phyloP scores from a whole-genome alignment of 2,888 invertebrate species.

The Lepidochitona cinerea region DNA sequence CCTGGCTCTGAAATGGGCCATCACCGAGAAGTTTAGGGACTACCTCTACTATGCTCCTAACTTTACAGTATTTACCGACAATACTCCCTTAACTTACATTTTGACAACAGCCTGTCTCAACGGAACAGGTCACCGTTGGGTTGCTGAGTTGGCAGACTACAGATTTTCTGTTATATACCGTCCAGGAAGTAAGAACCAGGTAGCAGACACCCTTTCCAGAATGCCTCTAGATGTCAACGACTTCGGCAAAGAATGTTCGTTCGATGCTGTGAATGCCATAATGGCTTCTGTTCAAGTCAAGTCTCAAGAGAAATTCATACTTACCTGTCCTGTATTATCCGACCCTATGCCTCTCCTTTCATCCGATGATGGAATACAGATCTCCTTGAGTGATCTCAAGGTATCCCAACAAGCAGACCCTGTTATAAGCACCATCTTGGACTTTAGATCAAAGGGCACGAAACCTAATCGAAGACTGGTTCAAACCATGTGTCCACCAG shows the following conservation, averaged over 20 bases:
- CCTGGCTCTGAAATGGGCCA: constrained; percentile 24
- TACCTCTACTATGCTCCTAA: constrained; percentile 12
- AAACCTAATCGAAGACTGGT: neutral
- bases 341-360: neutral
- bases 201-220: constrained; percentile 19
- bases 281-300: neutral
- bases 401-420: neutral
- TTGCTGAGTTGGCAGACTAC: constrained; percentile 16
- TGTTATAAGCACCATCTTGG: neutral
- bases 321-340: neutral
- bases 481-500: neutral
- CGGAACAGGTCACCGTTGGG: constrained; percentile 23
- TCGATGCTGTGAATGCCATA: neutral
- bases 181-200: constrained; percentile 11
- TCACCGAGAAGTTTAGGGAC: constrained; percentile 18
- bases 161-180: constrained; percentile 9
- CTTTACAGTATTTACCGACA: neutral
- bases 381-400: neutral
- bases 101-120: constrained; percentile 20
- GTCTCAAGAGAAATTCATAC: neutral
- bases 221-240: neutral
- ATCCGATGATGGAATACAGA: too few relatives aligned
- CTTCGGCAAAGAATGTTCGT: neutral
- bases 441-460: neutral
- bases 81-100: constrained; percentile 19